These are phyloP conservation scores for Corynorhinus townsendii DNA, from an alignment of 2,113 vertebrate species.

Conservation along the genomic window DNA sequence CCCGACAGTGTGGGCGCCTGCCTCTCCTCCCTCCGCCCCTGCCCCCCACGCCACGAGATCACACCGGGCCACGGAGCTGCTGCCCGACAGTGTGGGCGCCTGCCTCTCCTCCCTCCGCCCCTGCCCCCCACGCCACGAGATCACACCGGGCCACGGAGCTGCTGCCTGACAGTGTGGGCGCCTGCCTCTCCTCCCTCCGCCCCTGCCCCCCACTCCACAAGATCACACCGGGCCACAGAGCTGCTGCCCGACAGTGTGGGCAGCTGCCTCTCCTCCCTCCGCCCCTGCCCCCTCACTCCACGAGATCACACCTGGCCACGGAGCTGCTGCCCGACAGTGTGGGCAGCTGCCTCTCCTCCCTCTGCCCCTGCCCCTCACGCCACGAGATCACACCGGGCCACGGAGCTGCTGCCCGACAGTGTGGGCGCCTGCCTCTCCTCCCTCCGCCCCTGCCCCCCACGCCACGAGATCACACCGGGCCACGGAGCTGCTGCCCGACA, in stretches of 20 bases:
- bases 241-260: neutral
- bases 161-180: neutral
- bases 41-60: fast-evolving
- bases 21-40: neutral
- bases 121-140: fast-evolving
- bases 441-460: fast-evolving
- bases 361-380: fast-evolving
- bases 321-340: neutral
- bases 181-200: neutral
- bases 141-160: neutral
- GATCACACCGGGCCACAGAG: neutral
- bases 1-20: neutral
- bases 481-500: neutral
- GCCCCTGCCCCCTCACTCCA: fast-evolving
- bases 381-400: neutral
- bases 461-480: neutral
- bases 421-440: neutral
- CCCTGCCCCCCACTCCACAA: fast-evolving
- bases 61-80: neutral
- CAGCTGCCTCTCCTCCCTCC: neutral
- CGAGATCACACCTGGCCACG: neutral
- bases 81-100: neutral
- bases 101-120: neutral
- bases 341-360: neutral
- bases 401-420: neutral